A percentile compares a stretch with the other conserved stretches of the same genome.
Evolutionary conservation across 2,113 vertebrate species (phyloP).

Genomic region (Peucedramus taeniatus): DNA sequence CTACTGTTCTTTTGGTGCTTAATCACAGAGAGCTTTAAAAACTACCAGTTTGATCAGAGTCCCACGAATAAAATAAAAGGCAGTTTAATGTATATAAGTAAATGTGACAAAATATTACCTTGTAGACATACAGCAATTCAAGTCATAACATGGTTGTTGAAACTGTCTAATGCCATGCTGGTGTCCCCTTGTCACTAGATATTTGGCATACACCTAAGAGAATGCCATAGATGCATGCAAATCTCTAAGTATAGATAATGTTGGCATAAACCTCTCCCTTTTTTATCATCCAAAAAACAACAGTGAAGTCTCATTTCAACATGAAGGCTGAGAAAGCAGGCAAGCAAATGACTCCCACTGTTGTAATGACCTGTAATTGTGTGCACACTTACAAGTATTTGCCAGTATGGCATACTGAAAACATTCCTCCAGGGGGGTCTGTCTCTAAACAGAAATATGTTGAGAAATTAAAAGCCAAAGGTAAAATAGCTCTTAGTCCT

Average conservation of each 20-base stretch:
- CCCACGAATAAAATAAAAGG: not conserved
- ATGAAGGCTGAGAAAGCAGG: conserved; percentile 4
- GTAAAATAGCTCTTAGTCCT: not conserved
- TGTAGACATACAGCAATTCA: not conserved
- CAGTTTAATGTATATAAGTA: not conserved
- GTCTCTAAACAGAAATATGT: not conserved
- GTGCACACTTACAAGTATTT: not conserved
- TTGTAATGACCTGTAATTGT: conserved; percentile 42
- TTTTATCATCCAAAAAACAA: not conserved
- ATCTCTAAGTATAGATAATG: not conserved
- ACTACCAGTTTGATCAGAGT: not conserved
- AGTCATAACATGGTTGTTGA: not conserved
- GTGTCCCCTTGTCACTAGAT: not conserved
- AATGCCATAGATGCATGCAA: not conserved
- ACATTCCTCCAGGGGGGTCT: not conserved
- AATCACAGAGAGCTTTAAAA: conserved; percentile 1
- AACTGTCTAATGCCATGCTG: not conserved
- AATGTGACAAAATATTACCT: not conserved
- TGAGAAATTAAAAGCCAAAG: conserved; percentile 12
- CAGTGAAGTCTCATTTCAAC: not conserved
- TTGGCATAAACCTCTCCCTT: not conserved
- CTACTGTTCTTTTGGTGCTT: not conserved
- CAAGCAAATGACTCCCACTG: conserved; percentile 26
- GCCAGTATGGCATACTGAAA: not conserved
- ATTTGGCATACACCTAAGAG: not conserved